Percentiles rank a stretch among this genome's conserved stretches.
These are phyloP conservation scores for Mustela nigripes DNA, from an alignment of 2,113 vertebrate genomes.

Conservation along the genomic window DNA sequence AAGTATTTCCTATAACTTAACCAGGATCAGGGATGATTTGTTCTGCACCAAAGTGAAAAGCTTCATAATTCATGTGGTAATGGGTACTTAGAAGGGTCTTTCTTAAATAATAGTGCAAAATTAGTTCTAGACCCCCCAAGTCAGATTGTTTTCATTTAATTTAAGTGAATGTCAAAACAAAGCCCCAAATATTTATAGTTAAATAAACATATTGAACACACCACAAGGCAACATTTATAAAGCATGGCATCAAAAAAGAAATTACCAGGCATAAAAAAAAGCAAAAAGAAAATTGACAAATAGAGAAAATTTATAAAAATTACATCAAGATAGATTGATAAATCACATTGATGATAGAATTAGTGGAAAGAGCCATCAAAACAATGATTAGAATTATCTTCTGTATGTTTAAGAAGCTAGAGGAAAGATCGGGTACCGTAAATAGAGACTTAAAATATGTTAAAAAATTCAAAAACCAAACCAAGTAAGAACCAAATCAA, in stretches of 20 bases:
- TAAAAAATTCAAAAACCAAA: neutral
- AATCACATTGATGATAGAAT: neutral
- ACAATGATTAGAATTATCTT: neutral
- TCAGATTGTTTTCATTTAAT: neutral
- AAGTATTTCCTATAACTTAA: neutral
- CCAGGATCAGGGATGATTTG: neutral
- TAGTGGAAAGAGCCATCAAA: neutral
- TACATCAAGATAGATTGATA: neutral
- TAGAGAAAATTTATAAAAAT: neutral
- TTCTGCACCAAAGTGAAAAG: neutral
- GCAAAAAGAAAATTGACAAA: neutral
- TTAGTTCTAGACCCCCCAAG: neutral
- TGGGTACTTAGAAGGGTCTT: neutral
- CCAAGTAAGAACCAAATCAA: neutral
- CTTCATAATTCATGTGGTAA: neutral
- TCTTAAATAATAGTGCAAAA: neutral
- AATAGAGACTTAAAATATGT: neutral
- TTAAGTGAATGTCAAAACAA: neutral
- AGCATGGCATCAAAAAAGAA: neutral
- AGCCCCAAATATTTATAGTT: neutral
- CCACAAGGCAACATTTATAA: neutral
- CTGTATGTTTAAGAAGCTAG: neutral
- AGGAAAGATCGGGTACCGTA: neutral
- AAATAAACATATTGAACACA: neutral
- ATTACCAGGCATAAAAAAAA: neutral